phyloP scores from a whole-genome alignment of 2,888 invertebrate genomes.

The Abrostola triplasia region DNA sequence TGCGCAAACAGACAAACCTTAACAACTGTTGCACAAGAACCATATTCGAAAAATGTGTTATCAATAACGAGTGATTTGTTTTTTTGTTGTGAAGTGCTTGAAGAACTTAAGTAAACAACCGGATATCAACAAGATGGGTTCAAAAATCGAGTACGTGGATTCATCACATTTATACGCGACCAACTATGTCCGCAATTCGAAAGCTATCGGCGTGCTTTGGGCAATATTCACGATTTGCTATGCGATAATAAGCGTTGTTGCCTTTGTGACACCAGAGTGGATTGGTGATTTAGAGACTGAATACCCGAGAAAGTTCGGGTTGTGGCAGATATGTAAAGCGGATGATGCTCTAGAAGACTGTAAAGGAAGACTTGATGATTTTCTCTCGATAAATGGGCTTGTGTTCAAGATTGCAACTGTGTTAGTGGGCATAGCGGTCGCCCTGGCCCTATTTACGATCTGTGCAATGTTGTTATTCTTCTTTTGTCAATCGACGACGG shows the following conservation, averaged over 20 bases:
- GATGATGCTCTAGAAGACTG: constrained; percentile 94
- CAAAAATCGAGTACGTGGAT: constrained; percentile 97
- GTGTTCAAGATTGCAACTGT: constrained; percentile 96
- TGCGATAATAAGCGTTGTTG: constrained; percentile 97
- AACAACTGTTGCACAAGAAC: constrained; percentile 44
- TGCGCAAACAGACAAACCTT: constrained; percentile 56
- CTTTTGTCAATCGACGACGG: constrained; percentile 96
- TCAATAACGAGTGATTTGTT: constrained; percentile 60
- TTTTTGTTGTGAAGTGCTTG: constrained; percentile 57
- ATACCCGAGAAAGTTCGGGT: constrained; percentile 96
- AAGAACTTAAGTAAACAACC: constrained; percentile 69
- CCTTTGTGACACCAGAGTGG: constrained; percentile 98
- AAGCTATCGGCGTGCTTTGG: constrained; percentile 99
- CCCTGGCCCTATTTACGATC: constrained; percentile 95
- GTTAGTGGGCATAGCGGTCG: constrained; percentile 95
- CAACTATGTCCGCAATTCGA: constrained; percentile 96
- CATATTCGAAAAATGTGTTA: constrained; percentile 66
- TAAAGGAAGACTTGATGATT: constrained; percentile 94
- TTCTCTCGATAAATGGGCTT: constrained; percentile 93
- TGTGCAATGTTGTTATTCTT: constrained; percentile 97
- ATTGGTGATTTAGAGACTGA: constrained; percentile 95
- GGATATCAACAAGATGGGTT: constrained; percentile 91
- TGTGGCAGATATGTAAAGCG: constrained; percentile 96
- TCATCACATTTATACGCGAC: constrained; percentile 96
- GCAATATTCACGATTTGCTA: constrained; percentile 99